Evolutionary conservation across 2,888 invertebrate genomes (phyloP), one percentile per base, ranked within the genome.

Genomic region (Pogonocherus hispidulus): DNA sequence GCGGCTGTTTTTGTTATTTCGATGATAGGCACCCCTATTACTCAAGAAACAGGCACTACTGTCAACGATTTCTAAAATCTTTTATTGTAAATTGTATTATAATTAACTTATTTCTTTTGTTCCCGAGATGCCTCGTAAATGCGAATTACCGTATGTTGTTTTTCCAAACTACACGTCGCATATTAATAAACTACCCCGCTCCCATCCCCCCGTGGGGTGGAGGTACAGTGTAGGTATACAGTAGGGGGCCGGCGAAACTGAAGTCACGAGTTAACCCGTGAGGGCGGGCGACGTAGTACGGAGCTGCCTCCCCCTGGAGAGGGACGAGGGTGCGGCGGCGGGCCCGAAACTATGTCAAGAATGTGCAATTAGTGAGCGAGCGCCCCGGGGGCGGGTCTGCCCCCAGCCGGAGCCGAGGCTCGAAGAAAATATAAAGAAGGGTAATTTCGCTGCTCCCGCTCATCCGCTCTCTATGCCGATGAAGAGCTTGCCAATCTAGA

Each of bases 301-400:
- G 60, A 63, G 63, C 51, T 41, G 41, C 41, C 41, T n/a, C 64
- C 62, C 66, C 49, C 16, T 47, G 63, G 75, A 69, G 72, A 70
- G 86, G 86, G 87, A 85, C 86, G 88, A 88, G 88, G 87, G 88
- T 86, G 87, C 89, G 88, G 87, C 89, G 88, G 87, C 89, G 90
- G 90, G 91, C 90, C 90, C 91, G 92, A 93, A 94, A 94, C 94
- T 94, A 94, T 94, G 94, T 93, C 93, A 94, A 94, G 94, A 95
- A 94, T 95, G 94, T 93, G 94, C 94, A 94, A 95, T 95, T 94
- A 94, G 94, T 94, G 94, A 92, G 90, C 91, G 91, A 90, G 89
- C 91, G 90, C 88, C 89, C 89, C 70, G 71, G 68, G 68, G 66
- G 69, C 65, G 68, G 70, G 70, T 66, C 41, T 27, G 6, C 16